Conservation (phyloP, 2,113 vertebrate genomes). For the Laterallus jamaicensis region DNA sequence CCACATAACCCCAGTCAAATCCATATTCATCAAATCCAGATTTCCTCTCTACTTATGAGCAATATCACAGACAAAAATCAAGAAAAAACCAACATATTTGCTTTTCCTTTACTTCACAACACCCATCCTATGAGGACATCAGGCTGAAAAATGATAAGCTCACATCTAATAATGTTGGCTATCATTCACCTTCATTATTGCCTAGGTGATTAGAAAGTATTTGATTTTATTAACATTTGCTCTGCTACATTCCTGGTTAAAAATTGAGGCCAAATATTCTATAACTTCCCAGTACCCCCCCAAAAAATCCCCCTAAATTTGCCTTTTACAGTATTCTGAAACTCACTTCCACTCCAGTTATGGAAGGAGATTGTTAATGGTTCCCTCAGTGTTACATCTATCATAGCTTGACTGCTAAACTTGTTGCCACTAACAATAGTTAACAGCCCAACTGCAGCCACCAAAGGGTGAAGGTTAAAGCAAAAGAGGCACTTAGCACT, state of each 20-base stretch:
- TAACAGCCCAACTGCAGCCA: background rate
- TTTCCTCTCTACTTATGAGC: background rate
- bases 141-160: background rate
- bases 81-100: background rate
- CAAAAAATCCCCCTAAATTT: background rate
- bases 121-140: background rate
- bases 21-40: background rate
- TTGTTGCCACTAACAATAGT: background rate
- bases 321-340: background rate
- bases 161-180: background rate
- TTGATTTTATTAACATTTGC: background rate
- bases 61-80: background rate
- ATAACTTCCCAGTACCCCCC: background rate
- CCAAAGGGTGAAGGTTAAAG: background rate
- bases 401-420: background rate
- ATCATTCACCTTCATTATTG: background rate
- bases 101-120: background rate
- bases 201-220: background rate
- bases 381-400: background rate
- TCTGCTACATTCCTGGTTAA: background rate
- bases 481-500: background rate
- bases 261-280: background rate
- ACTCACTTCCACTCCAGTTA: background rate
- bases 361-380: background rate
- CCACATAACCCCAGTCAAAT: background rate